These are phyloP conservation scores for Balearica regulorum DNA, from an alignment of 2,797 vertebrate genomes.

Conservation along the genomic window DNA sequence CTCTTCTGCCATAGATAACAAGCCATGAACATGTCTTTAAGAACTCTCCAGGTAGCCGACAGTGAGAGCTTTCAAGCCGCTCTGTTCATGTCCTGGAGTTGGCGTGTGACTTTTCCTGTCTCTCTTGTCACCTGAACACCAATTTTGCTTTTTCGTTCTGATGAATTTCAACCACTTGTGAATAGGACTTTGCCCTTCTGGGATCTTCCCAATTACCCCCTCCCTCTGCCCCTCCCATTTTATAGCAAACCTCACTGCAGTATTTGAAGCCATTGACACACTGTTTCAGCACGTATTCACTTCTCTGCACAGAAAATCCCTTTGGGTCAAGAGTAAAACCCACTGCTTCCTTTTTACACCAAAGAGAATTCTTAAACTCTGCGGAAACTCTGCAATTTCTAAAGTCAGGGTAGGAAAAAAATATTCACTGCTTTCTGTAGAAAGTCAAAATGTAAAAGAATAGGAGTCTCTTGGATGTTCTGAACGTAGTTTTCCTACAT, in stretches of 20 bases:
- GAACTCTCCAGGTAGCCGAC: conserved; percentile 31
- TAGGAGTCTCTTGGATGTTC: not conserved
- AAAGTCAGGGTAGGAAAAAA: not conserved
- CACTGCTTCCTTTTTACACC: not conserved
- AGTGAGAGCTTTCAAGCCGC: conserved; percentile 28
- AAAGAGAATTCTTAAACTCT: conserved; percentile 31
- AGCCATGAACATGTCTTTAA: conserved; percentile 9
- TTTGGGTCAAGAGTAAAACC: conserved; percentile 29
- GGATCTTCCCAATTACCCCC: conserved; percentile 42
- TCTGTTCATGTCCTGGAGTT: conserved; percentile 18
- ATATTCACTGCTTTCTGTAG: not conserved
- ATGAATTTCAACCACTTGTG: conserved; percentile 35
- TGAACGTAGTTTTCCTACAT: not conserved
- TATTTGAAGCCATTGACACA: conserved; percentile 40
- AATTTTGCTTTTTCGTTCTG: conserved; percentile 22
- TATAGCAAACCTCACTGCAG: not conserved
- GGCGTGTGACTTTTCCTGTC: conserved; percentile 12
- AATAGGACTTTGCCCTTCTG: conserved; percentile 39
- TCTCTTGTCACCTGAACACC: conserved; percentile 42
- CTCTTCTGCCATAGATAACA: conserved; percentile 29
- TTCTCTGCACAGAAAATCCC: not conserved
- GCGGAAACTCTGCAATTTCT: not conserved
- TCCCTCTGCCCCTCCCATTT: not conserved
- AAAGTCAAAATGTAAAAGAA: not conserved
- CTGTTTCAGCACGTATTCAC: not conserved